Base-by-base conservation (phyloP, 2,797 vertebrate genomes). In the Pyrrhura leucotis region DNA sequence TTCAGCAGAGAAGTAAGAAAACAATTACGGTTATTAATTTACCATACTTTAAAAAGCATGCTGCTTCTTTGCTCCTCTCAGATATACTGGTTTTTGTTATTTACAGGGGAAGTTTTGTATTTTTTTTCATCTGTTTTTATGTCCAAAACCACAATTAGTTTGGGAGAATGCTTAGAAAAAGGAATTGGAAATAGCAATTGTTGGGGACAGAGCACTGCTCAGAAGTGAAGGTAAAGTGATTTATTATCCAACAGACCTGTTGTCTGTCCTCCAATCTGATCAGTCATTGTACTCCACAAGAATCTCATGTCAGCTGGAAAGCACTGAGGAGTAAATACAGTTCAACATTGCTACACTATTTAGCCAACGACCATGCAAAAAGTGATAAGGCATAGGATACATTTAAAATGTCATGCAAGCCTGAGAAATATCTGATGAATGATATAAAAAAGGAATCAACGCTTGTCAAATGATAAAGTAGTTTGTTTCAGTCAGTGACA, bases 401-500 rank as follows among this genome's bases (percentile, higher is more conserved):
- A 20, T 76, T 75, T 51, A 76, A 81, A 69, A 66, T 54, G 51
- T 63, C 51, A 42, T 82, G 40, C n/a, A 54, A 96, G 83, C 40
- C 87, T 93, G 37, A 93, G 47, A 37, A 89, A 71, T 95, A 88
- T 62, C 92, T 91, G 79, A 81, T 81, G 42, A 66, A 75, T 81
- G 61, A 87, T 89, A 65, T 88, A 83, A 96, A 51, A 28, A 75
- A 94, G 76, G 40, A 48, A 63, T 61, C 37, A 37, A 45, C 35
- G 26, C 69, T 91, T 97, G 71, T 95, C 94, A 96, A 89, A 82
- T 94, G 94, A 97, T 97, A 81, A 94, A 97, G 78, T 75, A 85
- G 78, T 40, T 72, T 40, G 54, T 72, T 94, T 95, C 89, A 92
- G 69, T 84, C 73, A 74, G 61, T 40, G 88, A 59, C 45, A 89